Conservation (phyloP, 2,888 invertebrate species). For the Agonum fuliginosum region DNA sequence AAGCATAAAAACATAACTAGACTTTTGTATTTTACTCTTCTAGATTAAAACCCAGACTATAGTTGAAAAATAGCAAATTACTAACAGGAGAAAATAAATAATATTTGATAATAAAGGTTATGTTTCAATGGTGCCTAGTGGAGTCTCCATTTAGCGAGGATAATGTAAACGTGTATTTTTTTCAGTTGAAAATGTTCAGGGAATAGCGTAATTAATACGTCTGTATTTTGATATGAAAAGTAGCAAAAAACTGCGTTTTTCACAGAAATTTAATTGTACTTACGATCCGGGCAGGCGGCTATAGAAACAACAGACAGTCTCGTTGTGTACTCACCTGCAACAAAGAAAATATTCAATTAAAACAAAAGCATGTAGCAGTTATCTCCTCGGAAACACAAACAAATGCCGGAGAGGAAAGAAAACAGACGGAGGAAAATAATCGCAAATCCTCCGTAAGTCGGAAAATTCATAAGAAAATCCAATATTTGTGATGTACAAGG, state of each 20-base stretch:
- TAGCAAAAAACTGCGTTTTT: no score
- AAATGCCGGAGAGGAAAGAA: conserved; percentile 26
- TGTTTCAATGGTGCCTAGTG: no score
- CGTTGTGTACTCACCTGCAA: conserved; percentile 21
- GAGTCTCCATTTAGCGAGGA: no score
- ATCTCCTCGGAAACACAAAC: conserved; percentile 23
- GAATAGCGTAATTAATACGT: neutral
- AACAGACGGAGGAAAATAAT: conserved; percentile 15
- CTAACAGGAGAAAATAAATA: no score
- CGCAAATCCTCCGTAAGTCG: neutral
- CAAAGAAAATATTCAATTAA: conserved; percentile 40
- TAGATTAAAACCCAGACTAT: no score
- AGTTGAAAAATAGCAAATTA: no score
- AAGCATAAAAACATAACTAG: no score
- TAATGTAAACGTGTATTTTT: neutral
- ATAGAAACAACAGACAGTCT: neutral
- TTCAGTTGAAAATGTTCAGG: neutral
- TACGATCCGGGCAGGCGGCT: neutral
- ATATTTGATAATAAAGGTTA: no score
- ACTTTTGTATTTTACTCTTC: no score
- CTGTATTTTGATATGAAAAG: neutral
- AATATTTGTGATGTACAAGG: conserved; percentile 27
- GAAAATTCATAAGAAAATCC: conserved; percentile 23
- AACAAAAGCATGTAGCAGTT: conserved; percentile 36
- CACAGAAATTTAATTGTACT: neutral